Conservation (phyloP, 2,888 invertebrate genomes). For the Archips crataeganus region DNA sequence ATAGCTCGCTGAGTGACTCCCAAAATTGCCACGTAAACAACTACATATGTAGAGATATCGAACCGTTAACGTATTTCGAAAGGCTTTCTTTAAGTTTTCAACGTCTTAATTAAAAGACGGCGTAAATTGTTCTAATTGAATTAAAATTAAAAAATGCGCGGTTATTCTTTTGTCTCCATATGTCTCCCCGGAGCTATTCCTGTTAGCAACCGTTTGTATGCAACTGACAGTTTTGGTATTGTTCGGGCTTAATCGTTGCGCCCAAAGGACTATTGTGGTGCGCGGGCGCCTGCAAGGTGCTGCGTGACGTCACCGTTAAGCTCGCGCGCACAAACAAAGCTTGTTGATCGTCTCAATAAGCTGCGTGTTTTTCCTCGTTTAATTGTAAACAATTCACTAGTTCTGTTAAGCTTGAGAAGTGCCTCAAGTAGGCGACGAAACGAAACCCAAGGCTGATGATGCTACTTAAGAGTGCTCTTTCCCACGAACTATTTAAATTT, state of each 20-base stretch:
- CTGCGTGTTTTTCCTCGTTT: background rate
- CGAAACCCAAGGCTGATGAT: background rate
- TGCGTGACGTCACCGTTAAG: slow-evolving; percentile 10
- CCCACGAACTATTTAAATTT: background rate
- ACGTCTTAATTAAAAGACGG: slow-evolving; percentile 48
- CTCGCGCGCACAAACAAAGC: background rate
- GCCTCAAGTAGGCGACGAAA: background rate
- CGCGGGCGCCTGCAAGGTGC: slow-evolving; percentile 15
- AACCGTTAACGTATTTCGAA: slow-evolving; percentile 11
- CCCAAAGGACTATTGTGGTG: slow-evolving; percentile 48
- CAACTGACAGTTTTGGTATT: slow-evolving; percentile 57
- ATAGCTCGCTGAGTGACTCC: too few species aligned
- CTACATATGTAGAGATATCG: background rate
- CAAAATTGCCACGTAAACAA: background rate
- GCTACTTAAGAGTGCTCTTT: background rate
- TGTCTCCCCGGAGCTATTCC: slow-evolving; percentile 30
- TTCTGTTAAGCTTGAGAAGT: background rate
- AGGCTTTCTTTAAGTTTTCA: slow-evolving; percentile 50
- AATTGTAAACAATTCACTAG: background rate
- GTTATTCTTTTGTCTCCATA: slow-evolving; percentile 42
- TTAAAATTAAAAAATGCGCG: slow-evolving; percentile 51
- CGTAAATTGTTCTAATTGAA: slow-evolving; percentile 53
- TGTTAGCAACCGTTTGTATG: slow-evolving; percentile 54
- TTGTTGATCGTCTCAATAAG: slow-evolving; percentile 7
- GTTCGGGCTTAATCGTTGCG: slow-evolving; percentile 53